Conservation (phyloP, 2,888 invertebrate species). For the Acrobasis suavella region DNA sequence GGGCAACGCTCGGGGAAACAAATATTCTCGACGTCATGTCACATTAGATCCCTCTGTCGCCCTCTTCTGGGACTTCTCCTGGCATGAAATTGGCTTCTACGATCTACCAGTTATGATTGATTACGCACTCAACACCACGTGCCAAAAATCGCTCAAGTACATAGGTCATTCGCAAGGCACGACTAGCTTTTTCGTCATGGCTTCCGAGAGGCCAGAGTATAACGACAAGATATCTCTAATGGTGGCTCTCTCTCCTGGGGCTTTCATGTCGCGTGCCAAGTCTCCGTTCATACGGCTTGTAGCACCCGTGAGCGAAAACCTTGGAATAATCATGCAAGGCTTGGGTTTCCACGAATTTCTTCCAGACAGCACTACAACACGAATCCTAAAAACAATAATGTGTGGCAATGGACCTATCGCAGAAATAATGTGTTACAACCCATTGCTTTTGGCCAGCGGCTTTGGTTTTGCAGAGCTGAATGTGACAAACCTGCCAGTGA, state of each 20-base stretch:
- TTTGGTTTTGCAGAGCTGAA: constrained; percentile 9
- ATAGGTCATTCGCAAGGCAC: constrained; percentile 73
- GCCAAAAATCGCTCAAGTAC: constrained; percentile 55
- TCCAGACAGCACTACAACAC: no score
- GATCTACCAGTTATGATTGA: constrained; percentile 68
- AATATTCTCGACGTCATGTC: constrained; percentile 84
- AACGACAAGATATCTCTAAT: constrained; percentile 59
- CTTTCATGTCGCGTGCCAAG: constrained; percentile 28
- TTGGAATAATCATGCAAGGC: neutral
- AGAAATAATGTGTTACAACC: constrained; percentile 31
- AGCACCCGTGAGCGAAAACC: neutral
- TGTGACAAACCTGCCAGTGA: constrained; percentile 10
- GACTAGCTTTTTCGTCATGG: constrained; percentile 57
- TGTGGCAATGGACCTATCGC: neutral
- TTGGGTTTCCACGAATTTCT: neutral
- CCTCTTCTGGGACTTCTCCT: constrained; percentile 63
- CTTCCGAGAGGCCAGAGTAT: constrained; percentile 55
- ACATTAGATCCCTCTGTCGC: constrained; percentile 51
- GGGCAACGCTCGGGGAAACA: constrained; percentile 91
- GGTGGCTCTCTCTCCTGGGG: constrained; percentile 30
- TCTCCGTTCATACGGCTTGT: neutral
- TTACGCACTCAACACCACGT: constrained; percentile 52
- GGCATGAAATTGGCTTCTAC: constrained; percentile 60
- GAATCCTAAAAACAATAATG: no score
- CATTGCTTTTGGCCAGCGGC: constrained; percentile 1